Evolutionary conservation across 2,113 vertebrate species (phyloP), one percentile per base, ranked within the genome.

Genomic region (Microcebus ravelobensis): DNA sequence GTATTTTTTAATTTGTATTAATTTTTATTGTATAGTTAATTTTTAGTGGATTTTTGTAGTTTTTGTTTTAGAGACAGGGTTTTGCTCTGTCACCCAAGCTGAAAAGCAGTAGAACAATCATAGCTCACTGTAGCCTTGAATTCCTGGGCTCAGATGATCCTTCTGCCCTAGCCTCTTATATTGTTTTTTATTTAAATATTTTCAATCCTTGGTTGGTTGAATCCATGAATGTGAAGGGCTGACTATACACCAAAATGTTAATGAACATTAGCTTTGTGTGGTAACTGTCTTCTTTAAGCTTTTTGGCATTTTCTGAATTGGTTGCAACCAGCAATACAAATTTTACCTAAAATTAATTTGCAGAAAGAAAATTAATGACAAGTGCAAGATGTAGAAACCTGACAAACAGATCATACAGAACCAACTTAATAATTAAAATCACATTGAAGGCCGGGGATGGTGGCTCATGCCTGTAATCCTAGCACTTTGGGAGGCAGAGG

Each of bases 281-380:
- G 34, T 59, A 34, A 82, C 4, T 6, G 1, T 71, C 80, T 83
- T 88, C 80, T 83, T 88, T 50, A 95, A 18, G 59, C 57, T 52
- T 76, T 70, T 91, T 73, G 86, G n/a, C 4, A 90, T 61, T 95
- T 90, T 74, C 45, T 79, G 45, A 80, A 76, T 48, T 73, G 55
- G 63, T 65, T 61, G 20, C 50, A 76, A 91, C 8, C 57, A 11
- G 55, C 55, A 91, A 10, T 67, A 91, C 48, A 57, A 95, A 65
- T 67, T 88, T 79, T 88, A 88, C 57, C 65, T 79, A 88, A 80
- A 84, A 87, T 87, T 94, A 91, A 61, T 57, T 85, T 80, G 15
- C 42, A 87, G 76, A 82, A 87, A 80, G 31, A 52, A 96, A 90
- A 87, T 55, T 18, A 63, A 74, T 57, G n/a, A 59, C 2, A 87